Percentiles rank a stretch among this genome's conserved stretches.
These are phyloP conservation scores for Troides helena DNA, from an alignment of 2,888 invertebrate species.

Conservation along the genomic window DNA sequence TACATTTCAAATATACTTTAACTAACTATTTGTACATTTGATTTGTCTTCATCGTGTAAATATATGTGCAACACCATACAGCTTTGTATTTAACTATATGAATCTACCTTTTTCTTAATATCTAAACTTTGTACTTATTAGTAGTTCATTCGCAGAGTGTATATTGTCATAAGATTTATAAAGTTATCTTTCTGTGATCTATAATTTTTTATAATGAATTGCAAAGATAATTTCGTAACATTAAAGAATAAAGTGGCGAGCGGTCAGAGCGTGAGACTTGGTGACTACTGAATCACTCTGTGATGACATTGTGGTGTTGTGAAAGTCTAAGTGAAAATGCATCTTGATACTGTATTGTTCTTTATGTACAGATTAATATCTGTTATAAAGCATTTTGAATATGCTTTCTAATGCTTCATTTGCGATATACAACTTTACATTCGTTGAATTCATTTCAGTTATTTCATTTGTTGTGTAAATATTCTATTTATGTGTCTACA, in stretches of 20 bases:
- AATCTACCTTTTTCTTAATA: too few species aligned
- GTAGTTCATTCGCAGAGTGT: too few species aligned
- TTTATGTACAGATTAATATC: conserved; percentile 15
- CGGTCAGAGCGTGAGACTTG: conserved; percentile 23
- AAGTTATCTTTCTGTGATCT: too few species aligned
- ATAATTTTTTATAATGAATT: background rate
- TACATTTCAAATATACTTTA: too few species aligned
- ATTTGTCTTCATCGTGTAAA: too few species aligned
- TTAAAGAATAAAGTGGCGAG: background rate
- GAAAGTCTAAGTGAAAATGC: conserved; percentile 28
- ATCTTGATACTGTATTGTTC: conserved; percentile 25
- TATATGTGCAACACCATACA: too few species aligned
- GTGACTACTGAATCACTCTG: conserved; percentile 14
- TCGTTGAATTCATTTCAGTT: background rate
- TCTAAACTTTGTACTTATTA: too few species aligned
- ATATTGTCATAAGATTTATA: too few species aligned
- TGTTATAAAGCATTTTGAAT: conserved; percentile 15
- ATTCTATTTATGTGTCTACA: background rate
- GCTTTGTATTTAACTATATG: too few species aligned
- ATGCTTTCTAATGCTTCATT: conserved; percentile 20
- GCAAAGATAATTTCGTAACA: conserved; percentile 4
- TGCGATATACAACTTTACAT: conserved; percentile 3
- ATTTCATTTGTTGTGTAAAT: background rate
- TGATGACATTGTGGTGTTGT: conserved; percentile 24
- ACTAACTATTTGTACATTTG: background rate